Evolutionary conservation across 2,888 invertebrate species (phyloP).

Genomic region (Latrodectus hesperus): DNA sequence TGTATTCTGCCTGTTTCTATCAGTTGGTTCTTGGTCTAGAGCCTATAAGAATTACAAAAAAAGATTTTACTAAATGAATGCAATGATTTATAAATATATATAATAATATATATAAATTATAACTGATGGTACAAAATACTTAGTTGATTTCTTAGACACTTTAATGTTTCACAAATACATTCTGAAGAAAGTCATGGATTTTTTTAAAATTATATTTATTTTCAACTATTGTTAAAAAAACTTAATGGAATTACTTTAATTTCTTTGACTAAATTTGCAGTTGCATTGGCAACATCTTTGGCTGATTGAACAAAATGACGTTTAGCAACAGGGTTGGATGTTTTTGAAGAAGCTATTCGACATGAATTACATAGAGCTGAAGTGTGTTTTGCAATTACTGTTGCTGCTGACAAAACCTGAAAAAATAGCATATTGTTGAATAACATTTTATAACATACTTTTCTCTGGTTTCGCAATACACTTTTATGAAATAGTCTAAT

Average conservation of each 20-base stretch:
- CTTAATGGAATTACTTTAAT: slow-evolving; percentile 79
- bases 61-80: slow-evolving; percentile 31
- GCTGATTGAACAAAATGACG: slow-evolving; percentile 98
- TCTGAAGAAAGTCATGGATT: neutral
- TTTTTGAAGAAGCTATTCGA: slow-evolving; percentile 91
- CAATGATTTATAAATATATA: too few relatives aligned
- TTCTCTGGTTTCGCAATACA: neutral
- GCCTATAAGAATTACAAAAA: slow-evolving; percentile 73
- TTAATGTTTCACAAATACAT: too few relatives aligned
- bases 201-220: neutral
- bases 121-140: too few relatives aligned
- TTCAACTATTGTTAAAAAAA: neutral
- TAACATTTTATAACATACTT: neutral
- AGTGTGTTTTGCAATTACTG: slow-evolving; percentile 96
- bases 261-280: slow-evolving; percentile 93
- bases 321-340: slow-evolving; percentile 92
- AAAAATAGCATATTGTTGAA: slow-evolving; percentile 39
- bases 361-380: slow-evolving; percentile 96
- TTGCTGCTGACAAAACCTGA: slow-evolving; percentile 90
- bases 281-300: slow-evolving; percentile 96
- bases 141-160: too few relatives aligned
- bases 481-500: slow-evolving; percentile 74
- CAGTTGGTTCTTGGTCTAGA: slow-evolving; percentile 87
- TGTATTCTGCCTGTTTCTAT: slow-evolving; percentile 84
- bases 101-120: too few relatives aligned